A percentile compares a stretch with the other conserved stretches of the same genome.
phyloP scores from a whole-genome alignment of 2,888 invertebrate species.

The Lepidocyrtinus sp. region DNA sequence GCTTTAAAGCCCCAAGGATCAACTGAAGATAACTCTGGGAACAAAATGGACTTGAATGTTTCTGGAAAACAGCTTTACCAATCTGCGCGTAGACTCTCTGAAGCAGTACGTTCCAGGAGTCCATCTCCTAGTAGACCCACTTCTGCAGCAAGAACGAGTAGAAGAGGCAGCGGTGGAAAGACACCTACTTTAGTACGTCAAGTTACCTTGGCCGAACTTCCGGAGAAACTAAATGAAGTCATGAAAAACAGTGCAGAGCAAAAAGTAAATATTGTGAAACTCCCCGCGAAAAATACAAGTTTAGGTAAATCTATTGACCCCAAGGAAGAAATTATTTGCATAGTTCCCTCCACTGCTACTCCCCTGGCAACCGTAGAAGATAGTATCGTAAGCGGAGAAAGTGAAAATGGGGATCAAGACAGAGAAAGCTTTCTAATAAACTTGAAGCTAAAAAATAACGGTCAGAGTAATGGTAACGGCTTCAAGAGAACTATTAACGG shows the following conservation, averaged over 20 bases:
- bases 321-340: conserved; percentile 36
- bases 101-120: conserved; percentile 21
- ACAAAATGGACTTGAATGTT: conserved; percentile 22
- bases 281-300: conserved; percentile 14
- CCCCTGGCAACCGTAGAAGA: background rate
- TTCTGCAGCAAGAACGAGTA: background rate
- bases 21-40: conserved; percentile 19
- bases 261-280: conserved; percentile 36
- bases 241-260: conserved; percentile 9
- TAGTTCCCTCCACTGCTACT: conserved; percentile 24
- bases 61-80: conserved; percentile 30
- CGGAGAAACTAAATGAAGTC: conserved; percentile 35
- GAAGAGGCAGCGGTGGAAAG: background rate
- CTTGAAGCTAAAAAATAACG: conserved; percentile 32
- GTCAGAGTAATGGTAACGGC: conserved; percentile 19
- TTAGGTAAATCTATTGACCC: background rate
- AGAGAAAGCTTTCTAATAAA: conserved; percentile 42
- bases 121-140: conserved; percentile 21
- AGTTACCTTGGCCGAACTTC: conserved; percentile 36
- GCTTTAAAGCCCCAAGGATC: background rate
- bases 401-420: background rate
- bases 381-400: no score
- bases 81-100: conserved; percentile 39
- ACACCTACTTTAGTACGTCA: conserved; percentile 39
- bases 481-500: conserved; percentile 47